Evolutionary conservation across 2,113 vertebrate genomes (phyloP), one percentile per base, ranked within the genome.

Genomic region (Pelobates fuscus): DNA sequence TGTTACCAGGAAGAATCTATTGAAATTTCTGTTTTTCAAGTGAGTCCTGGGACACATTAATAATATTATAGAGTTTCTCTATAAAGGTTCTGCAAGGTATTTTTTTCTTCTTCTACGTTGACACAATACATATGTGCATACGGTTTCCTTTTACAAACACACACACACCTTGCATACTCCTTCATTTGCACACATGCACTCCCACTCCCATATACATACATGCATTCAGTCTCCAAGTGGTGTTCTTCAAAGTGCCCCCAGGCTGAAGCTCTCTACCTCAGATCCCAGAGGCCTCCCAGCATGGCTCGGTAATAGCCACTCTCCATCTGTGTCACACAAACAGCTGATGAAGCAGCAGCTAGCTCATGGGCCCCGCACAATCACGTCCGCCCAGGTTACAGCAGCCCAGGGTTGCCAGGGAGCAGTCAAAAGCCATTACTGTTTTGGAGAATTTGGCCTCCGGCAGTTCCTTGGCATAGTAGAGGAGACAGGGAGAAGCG

Each of bases 381-480:
- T 93, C 90, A 94, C 92, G 94, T 97, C 92, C 87, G 92, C 94
- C 91, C 95, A 97, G 96, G 96, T 98, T 98, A 95, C 94, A 96
- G 95, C 95, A 94, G 57, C 55, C 65, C 93, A 91, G 84, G 94
- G 95, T 98, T 99, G 97, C 96, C 96, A 97, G 92, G 96, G 95
- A 99, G 96, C 96, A 98, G 97, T 99, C 97, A 99, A 92, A 98
- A 98, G 92, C 95, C 95, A 98, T 99, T 99, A 99, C 94, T 92
- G 95, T 95, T 97, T 95, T 94, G 93, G 95, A 96, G 94, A 95
- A 94, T 97, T 97, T 98, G 96, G 96, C 97, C 97, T 94, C 92
- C 92, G 96, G 97, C 96, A 90, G 90, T 95, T 97, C 91, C 89
- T 94, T 93, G 89, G 92, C 93, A 93, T 88, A 87, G 93, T 93